Evolutionary conservation across 2,797 vertebrate species (phyloP).

Genomic region (Vultur gryphus): DNA sequence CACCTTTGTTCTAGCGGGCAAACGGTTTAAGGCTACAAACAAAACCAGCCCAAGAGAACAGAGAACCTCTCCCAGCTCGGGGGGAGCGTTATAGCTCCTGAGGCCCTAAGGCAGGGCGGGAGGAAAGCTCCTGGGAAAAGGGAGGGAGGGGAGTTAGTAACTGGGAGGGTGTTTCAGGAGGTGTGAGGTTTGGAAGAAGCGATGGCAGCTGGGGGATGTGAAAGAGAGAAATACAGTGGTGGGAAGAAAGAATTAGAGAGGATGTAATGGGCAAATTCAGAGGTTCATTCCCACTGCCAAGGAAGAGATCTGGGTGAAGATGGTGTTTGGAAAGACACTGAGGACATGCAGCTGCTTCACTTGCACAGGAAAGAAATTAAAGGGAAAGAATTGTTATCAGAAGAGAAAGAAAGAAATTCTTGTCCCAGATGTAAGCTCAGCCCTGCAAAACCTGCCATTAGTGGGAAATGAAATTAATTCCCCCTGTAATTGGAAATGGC

Average conservation of each 20-base stretch:
- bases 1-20: background rate
- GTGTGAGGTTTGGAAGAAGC: background rate
- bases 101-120: background rate
- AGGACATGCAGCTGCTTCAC: background rate
- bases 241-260: background rate
- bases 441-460: background rate
- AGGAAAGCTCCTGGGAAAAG: background rate
- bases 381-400: background rate
- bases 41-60: background rate
- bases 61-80: background rate
- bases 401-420: background rate
- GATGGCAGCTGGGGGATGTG: background rate
- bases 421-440: background rate
- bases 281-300: background rate
- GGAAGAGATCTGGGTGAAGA: background rate
- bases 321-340: background rate
- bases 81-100: background rate
- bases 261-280: background rate
- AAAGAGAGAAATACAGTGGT: background rate
- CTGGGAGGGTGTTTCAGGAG: background rate
- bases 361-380: background rate
- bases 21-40: background rate
- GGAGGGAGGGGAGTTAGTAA: background rate
- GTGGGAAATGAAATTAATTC: slow-evolving; percentile 9
- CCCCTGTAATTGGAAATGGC: background rate